A percentile compares a stretch with the other conserved stretches of the same genome.
Evolutionary conservation across 2,888 invertebrate species (phyloP).

Genomic region (Zygaena filipendulae): DNA sequence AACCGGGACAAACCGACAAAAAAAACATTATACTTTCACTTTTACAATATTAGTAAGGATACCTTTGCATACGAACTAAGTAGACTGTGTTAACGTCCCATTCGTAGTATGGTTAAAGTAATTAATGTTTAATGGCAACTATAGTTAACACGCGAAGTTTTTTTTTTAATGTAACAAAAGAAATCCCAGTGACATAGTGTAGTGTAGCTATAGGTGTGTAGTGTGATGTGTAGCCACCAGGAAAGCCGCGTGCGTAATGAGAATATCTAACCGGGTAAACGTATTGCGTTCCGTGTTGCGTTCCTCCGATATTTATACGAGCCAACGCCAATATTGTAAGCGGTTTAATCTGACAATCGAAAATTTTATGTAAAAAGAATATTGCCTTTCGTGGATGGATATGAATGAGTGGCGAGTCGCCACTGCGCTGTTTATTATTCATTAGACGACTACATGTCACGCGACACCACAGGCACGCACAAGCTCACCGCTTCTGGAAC

Average conservation of each 20-base stretch:
- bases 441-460: constrained; percentile 61
- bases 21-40: too few relatives aligned
- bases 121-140: too few relatives aligned
- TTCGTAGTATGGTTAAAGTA: constrained; percentile 44
- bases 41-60: too few relatives aligned
- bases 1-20: too few relatives aligned
- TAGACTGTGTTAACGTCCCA: constrained; percentile 44
- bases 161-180: constrained; percentile 36
- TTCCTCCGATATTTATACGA: constrained; percentile 29
- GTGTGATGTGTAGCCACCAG: too few relatives aligned
- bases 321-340: constrained; percentile 33
- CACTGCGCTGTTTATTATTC: constrained; percentile 62
- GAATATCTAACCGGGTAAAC: constrained; percentile 22
- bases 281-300: constrained; percentile 18
- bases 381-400: constrained; percentile 55
- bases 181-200: constrained; percentile 28
- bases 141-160: constrained; percentile 56
- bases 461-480: constrained; percentile 56
- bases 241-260: neutral
- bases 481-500: constrained; percentile 50
- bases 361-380: constrained; percentile 50
- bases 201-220: too few relatives aligned
- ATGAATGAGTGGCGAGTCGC: constrained; percentile 60
- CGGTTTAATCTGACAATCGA: constrained; percentile 39
- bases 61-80: too few relatives aligned